Evolutionary conservation across 2,113 vertebrate genomes (phyloP), one percentile per base, ranked within the genome.

Genomic region (Prietella phreatophila): DNA sequence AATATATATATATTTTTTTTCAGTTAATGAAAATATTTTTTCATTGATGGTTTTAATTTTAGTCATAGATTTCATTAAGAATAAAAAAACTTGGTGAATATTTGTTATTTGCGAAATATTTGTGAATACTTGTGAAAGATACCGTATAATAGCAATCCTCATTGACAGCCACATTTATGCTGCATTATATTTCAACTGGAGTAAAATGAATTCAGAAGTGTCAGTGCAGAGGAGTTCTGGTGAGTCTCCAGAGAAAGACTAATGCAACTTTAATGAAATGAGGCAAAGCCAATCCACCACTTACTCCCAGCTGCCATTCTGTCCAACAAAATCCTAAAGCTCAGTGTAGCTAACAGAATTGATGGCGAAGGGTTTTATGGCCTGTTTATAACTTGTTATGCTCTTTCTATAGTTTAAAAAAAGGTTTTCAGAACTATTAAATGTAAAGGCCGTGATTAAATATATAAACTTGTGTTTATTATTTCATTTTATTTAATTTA

Each of bases 221-320:
- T 86, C 85, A 86, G 25, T 75, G 27, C 85, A 42, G 42, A 60
- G 84, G 69, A 76, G 13, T 61, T 78, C 71, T 56, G 47, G 69
- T 27, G 71, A 17, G 50, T 60, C 84, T 85, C 84, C 25, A 39
- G 85, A 86, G 73, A 53, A 86, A 63, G 58, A 79, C 85, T 86
- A 86, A 86, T 86, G 71, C 85, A 11, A 86, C 85, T 86, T 86
- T 86, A 86, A 86, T 86, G 71, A 86, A 86, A 86, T 71, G 85
- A 79, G 36, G 73, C 27, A 63, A 58, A 30, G 60, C 42, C 53
- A 33, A 85, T 33, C 67, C 83, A 58, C 67, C 56, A 50, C 36
- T 63, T 42, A 63, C 25, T 78, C 8, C 58, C 27, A 27, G 15
- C 73, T 61, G 69, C 55, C 22, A 83, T 58, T 8, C n/a, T 56